phyloP scores from a whole-genome alignment of 2,888 invertebrate species.

The Andrena minutula region DNA sequence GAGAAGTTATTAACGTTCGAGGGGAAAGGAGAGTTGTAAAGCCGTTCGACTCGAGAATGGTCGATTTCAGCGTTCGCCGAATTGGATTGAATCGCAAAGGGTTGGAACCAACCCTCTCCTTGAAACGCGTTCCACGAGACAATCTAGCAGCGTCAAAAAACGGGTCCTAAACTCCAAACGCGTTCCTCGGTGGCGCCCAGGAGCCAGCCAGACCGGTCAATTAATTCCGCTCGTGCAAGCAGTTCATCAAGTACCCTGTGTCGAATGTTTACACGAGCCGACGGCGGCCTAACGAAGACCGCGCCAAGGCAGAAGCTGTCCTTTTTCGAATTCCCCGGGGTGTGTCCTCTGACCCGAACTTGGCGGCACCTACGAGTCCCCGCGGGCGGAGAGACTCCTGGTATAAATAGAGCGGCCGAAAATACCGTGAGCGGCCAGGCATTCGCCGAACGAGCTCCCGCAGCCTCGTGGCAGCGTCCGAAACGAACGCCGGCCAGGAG shows the following conservation, averaged over 20 bases:
- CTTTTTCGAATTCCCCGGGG: conserved; percentile 67
- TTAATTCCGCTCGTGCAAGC: conserved; percentile 58
- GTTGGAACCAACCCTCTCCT: too few relatives aligned
- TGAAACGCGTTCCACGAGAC: too few relatives aligned
- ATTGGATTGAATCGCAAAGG: neutral
- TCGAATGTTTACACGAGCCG: conserved; percentile 56
- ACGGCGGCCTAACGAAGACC: conserved; percentile 45
- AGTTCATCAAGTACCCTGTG: conserved; percentile 52
- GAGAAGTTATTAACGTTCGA: conserved; percentile 46
- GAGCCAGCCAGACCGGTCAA: conserved; percentile 28
- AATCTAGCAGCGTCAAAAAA: too few relatives aligned
- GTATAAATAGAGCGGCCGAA: conserved; percentile 79
- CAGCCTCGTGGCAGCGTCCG: conserved; percentile 39
- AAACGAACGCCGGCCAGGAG: conserved; percentile 11
- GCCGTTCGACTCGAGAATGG: conserved; percentile 11
- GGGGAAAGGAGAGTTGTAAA: conserved; percentile 8
- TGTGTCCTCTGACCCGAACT: conserved; percentile 78
- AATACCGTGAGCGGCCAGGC: conserved; percentile 74
- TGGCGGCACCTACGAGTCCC: conserved; percentile 70
- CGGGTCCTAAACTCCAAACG: neutral
- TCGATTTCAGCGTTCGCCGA: neutral
- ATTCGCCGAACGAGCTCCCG: conserved; percentile 60
- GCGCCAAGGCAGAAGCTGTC: conserved; percentile 19
- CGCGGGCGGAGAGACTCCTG: conserved; percentile 57
- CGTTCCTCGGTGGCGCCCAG: conserved; percentile 46